Base-by-base conservation (phyloP, 2,113 vertebrate species). In the Delphinus delphis region DNA sequence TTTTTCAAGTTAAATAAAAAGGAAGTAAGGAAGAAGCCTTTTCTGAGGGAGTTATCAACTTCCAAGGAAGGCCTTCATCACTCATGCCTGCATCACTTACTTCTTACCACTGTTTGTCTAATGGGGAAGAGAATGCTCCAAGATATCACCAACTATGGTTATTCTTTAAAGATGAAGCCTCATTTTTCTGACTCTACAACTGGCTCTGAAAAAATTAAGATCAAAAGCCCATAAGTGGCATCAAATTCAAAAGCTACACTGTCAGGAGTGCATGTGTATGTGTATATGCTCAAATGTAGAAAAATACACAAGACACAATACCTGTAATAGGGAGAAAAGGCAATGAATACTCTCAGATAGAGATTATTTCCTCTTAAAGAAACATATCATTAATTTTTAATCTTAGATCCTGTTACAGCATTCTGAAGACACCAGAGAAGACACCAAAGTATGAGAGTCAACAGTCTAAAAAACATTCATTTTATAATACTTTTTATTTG, bases 401-500 rank as follows among this genome's bases (percentile, higher is more conserved):
- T 82, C 65, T 81, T 71, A 86, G 91, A 93, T 97, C 83, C 90
- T 47, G 76, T 92, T 93, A 96, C 91, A 96, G 73, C 50, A 95
- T 74, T 80, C 90, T 76, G 13, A 87, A 87, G 53, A 53, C 53
- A 53, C 89, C 65, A 91, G 28, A 92, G 76, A 62, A 79, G 95
- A 95, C 58, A 96, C 38, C 88, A 47, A 90, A 94, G 77, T 79
- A 88, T 92, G 50, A 96, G 41, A 23, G 71, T 88, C 63, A 88
- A 81, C n/a, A 96, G 28, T 88, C 74, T 81, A 84, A 63, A 74
- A 93, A 95, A 92, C 89, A 77, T 88, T 95, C 95, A 94, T 98
- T 98, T 97, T 98, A 99, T 98, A 99, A 99, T 99, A 99, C 98
- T 99, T 98, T 99, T 99, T 99, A 99, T 99, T 99, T 98, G 99